Conservation (phyloP, 2,113 vertebrate genomes). For the Sylvia atricapilla region DNA sequence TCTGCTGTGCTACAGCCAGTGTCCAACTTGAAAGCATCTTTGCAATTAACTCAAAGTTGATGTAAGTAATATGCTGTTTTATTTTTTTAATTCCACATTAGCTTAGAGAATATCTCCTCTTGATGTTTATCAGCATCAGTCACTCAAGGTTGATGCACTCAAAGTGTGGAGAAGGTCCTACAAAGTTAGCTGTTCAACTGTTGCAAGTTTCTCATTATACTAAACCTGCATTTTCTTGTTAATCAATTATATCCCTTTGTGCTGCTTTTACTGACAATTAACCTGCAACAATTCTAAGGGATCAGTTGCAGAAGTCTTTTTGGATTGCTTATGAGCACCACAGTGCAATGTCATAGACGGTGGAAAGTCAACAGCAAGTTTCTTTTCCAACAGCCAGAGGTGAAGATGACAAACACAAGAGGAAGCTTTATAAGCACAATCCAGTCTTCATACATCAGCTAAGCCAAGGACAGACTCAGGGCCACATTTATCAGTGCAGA, state of each 20-base stretch:
- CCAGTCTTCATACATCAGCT: background rate
- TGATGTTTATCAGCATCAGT: background rate
- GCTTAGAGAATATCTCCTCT: background rate
- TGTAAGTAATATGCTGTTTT: background rate
- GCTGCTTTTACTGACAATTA: background rate
- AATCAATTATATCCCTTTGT: background rate
- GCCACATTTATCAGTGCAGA: background rate
- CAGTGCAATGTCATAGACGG: background rate
- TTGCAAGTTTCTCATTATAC: fast-evolving
- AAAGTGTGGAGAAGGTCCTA: background rate
- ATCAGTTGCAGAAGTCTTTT: background rate
- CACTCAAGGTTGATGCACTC: background rate
- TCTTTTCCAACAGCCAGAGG: background rate
- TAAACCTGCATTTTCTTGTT: background rate
- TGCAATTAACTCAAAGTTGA: background rate
- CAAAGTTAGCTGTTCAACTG: background rate
- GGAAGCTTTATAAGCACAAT: background rate
- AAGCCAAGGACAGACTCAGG: background rate
- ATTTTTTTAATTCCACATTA: background rate
- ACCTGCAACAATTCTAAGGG: background rate
- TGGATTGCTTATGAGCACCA: background rate
- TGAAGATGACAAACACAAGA: background rate
- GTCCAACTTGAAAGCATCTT: background rate
- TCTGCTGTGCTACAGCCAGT: background rate
- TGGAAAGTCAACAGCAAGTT: background rate